Evolutionary conservation across 2,797 vertebrate genomes (phyloP).

Genomic region (Cynopterus sphinx): DNA sequence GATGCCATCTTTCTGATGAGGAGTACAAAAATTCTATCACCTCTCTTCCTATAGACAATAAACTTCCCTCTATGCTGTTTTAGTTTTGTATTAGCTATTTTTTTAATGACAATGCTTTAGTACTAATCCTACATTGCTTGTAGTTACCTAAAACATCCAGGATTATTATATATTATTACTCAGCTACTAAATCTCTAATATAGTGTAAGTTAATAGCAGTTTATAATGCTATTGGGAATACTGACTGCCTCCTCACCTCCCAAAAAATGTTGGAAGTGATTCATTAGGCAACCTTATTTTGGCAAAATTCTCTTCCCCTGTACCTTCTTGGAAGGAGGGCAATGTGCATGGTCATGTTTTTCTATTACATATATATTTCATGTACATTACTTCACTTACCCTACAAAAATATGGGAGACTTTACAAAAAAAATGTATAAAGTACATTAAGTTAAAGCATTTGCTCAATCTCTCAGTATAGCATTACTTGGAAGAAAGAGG

Average conservation of each 20-base stretch:
- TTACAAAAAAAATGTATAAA: background rate
- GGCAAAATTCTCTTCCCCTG: background rate
- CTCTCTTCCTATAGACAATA: background rate
- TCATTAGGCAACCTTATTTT: background rate
- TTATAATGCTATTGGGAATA: background rate
- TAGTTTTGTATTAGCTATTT: background rate
- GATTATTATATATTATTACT: background rate
- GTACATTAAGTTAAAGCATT: background rate
- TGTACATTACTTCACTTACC: background rate
- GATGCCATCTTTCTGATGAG: background rate
- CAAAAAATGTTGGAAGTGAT: background rate
- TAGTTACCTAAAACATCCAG: background rate
- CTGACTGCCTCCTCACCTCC: background rate
- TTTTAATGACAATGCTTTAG: background rate
- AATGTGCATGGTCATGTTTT: background rate
- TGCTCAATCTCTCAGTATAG: background rate
- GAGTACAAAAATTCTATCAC: background rate
- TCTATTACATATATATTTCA: background rate
- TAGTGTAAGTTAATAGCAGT: background rate
- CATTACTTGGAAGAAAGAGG: background rate
- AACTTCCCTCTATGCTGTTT: background rate
- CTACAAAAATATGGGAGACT: background rate
- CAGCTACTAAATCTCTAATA: background rate
- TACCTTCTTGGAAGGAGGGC: background rate
- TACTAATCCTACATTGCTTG: background rate